Percentiles rank a stretch among this genome's conserved stretches.
Evolutionary conservation across 2,113 vertebrate species (phyloP).

Genomic region (Eptatretus burgeri): DNA sequence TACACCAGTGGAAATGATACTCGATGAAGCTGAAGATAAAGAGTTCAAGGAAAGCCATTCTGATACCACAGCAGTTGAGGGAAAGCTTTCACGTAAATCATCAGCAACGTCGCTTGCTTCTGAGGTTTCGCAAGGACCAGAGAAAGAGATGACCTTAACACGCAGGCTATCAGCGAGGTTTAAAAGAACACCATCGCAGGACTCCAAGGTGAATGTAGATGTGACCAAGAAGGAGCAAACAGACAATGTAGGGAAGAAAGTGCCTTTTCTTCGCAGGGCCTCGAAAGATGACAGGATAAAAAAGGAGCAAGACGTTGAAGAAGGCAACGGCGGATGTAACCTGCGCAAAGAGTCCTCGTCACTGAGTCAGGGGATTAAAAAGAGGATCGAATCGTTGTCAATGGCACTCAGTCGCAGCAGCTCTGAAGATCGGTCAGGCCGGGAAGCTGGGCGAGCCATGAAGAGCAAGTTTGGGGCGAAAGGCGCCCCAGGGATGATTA

Average conservation of each 20-base stretch:
- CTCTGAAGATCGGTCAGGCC: conserved; percentile 33
- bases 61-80: too few relatives aligned
- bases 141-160: too few relatives aligned
- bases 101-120: too few relatives aligned
- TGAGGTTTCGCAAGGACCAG: too few relatives aligned
- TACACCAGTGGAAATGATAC: conserved; percentile 41
- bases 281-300: conserved; percentile 25
- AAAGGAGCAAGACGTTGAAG: conserved; percentile 57
- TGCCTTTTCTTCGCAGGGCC: conserved; percentile 20
- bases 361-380: conserved; percentile 40
- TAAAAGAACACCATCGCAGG: too few relatives aligned
- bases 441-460: conserved; percentile 10
- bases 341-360: conserved; percentile 50
- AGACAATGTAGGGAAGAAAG: conserved; percentile 8
- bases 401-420: conserved; percentile 36
- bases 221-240: too few relatives aligned
- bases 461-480: conserved; percentile 20
- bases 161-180: too few relatives aligned
- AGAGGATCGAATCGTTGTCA: conserved; percentile 63
- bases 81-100: too few relatives aligned
- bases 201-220: too few relatives aligned
- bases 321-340: conserved; percentile 45
- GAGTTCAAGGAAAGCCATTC: too few relatives aligned
- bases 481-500: conserved; percentile 34
- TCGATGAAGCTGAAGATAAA: conserved; percentile 8